A percentile compares a stretch with the other conserved stretches of the same genome.
Evolutionary conservation across 1,140 invertebrate species (phyloP).

Genomic region (Mercenaria mercenaria): DNA sequence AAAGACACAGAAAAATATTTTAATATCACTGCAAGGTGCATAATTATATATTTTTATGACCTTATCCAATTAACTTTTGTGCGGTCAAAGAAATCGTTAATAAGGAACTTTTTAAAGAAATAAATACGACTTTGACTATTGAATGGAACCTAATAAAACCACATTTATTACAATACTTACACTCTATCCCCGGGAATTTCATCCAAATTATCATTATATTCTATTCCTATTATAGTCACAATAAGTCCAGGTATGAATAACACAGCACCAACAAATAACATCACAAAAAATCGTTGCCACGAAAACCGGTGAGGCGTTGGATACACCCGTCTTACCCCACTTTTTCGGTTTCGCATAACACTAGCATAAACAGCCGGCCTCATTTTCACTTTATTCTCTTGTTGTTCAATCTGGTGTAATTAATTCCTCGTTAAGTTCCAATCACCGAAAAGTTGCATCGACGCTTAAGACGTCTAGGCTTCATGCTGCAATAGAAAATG

Average conservation of each 20-base stretch:
- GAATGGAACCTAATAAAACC: too few relatives aligned
- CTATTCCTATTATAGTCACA: conserved; percentile 66
- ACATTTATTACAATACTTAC: conserved; percentile 38
- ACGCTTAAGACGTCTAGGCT: conserved; percentile 11
- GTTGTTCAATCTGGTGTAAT: neutral
- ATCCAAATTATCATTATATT: conserved; percentile 7
- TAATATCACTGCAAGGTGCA: too few relatives aligned
- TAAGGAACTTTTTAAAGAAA: too few relatives aligned
- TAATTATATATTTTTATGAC: too few relatives aligned
- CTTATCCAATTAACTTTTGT: too few relatives aligned
- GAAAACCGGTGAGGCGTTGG: conserved; percentile 41
- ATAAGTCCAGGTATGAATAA: conserved; percentile 67
- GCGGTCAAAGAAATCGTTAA: too few relatives aligned
- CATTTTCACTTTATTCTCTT: conserved; percentile 19
- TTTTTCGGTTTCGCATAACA: conserved; percentile 70
- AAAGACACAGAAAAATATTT: too few relatives aligned
- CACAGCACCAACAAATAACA: conserved; percentile 54
- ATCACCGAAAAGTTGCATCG: neutral
- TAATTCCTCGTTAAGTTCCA: neutral
- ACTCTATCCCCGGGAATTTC: conserved; percentile 52
- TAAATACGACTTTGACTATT: too few relatives aligned
- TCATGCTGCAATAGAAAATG: conserved; percentile 32
- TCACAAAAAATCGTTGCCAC: conserved; percentile 54
- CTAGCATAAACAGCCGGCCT: conserved; percentile 70
- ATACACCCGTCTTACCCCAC: conserved; percentile 33